A percentile compares a stretch with the other conserved stretches of the same genome.
These are phyloP conservation scores for Opisthograptis luteolata DNA, from an alignment of 2,888 invertebrate genomes.

Conservation along the genomic window DNA sequence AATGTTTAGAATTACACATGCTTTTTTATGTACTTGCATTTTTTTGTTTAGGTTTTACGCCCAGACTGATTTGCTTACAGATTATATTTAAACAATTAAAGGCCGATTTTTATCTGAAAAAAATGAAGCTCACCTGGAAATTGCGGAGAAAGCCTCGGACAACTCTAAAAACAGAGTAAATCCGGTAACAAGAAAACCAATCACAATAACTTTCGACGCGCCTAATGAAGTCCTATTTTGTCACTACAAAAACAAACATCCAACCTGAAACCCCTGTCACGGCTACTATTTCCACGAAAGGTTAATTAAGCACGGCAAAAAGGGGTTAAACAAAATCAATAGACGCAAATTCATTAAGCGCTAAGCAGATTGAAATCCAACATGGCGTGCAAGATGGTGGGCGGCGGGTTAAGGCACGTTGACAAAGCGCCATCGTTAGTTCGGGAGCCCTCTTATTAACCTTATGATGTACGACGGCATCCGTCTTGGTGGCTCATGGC, in stretches of 20 bases:
- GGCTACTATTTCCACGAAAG: conserved; percentile 71
- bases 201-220: conserved; percentile 5
- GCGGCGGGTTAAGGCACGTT: conserved; percentile 77
- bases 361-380: conserved; percentile 84
- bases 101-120: too few relatives aligned
- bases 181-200: conserved; percentile 3
- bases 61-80: too few relatives aligned
- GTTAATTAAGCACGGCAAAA: conserved; percentile 84
- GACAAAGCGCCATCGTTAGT: conserved; percentile 84
- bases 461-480: conserved; percentile 84
- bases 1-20: too few relatives aligned
- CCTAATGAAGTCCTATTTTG: conserved; percentile 26
- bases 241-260: conserved; percentile 44
- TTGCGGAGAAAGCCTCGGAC: too few relatives aligned
- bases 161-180: background rate
- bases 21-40: too few relatives aligned
- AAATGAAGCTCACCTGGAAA: too few relatives aligned
- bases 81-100: too few relatives aligned
- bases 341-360: conserved; percentile 83
- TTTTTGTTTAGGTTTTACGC: too few relatives aligned
- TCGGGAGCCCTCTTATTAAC: conserved; percentile 84
- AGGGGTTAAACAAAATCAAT: conserved; percentile 84
- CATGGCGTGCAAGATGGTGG: conserved; percentile 80
- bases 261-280: conserved; percentile 54
- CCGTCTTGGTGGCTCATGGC: conserved; percentile 64